Evolutionary conservation across 2,113 vertebrate species (phyloP).

Genomic region (Sporophila hypoxantha): DNA sequence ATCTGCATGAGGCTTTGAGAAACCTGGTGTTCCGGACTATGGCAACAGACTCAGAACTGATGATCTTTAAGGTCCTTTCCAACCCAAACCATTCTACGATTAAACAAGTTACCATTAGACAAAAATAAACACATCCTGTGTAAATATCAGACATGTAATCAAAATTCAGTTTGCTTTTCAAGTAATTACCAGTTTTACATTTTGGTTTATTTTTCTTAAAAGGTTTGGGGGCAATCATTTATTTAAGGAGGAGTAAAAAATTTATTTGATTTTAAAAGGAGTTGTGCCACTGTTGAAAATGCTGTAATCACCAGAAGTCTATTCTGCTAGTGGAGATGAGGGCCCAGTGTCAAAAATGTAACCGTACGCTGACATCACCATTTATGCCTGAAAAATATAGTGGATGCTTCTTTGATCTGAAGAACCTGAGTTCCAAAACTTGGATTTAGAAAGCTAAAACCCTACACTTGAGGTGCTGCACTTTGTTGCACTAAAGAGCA

Average conservation of each 20-base stretch:
- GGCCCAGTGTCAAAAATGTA: background rate
- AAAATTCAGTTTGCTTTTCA: background rate
- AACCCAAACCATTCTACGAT: background rate
- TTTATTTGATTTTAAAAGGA: background rate
- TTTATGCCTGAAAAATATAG: background rate
- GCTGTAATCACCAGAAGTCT: background rate
- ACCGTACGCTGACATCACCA: background rate
- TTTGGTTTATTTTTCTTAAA: background rate
- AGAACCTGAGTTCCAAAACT: background rate
- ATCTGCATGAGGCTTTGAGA: background rate
- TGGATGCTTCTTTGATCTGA: background rate
- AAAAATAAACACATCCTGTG: background rate
- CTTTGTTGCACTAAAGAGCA: background rate
- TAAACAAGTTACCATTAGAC: background rate
- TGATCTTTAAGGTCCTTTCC: background rate
- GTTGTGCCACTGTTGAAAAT: background rate
- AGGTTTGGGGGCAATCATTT: background rate
- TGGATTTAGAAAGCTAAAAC: background rate
- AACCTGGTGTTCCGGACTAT: background rate
- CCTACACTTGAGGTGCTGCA: background rate
- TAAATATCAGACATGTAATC: background rate
- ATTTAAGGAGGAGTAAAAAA: background rate
- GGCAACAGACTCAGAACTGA: background rate
- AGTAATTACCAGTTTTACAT: background rate
- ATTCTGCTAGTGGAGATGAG: background rate